Base-by-base conservation (phyloP, 2,113 vertebrate genomes). In the Alligator sinensis region DNA sequence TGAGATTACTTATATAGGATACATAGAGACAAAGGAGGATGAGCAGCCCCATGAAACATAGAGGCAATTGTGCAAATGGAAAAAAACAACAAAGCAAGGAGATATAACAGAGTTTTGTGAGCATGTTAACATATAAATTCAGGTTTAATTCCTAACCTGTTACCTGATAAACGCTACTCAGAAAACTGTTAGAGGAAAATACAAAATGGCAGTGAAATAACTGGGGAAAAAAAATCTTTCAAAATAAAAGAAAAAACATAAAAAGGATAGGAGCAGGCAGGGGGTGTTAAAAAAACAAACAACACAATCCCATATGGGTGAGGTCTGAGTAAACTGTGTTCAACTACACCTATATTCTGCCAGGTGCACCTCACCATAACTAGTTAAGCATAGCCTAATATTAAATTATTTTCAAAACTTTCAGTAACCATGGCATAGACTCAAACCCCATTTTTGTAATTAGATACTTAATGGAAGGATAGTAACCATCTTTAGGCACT, bases 1-100 rank as follows among this genome's bases (percentile, higher is more conserved):
- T 94, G 90, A 95, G 91, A 95, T 96, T 97, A 95, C 83, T 95
- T 97, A 95, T 89, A 88, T 64, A 87, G 24, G 30, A 72, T 82
- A 15, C 82, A 61, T 91, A 85, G 61, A 21, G 77, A 90, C 75
- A 90, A 93, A 91, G 58, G 68, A 94, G 77, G 54, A 91, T 85
- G 79, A 96, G 86, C 77, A 95, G 93, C 83, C 64, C 82, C 66
- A 92, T 34, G 60, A 90, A 91, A 4, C 9, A 62, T 84, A 85
- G 93, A 94, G 70, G 38, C 60, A 81, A 17, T 80, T 92, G 60
- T 68, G 25, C 81, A 85, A 85, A 70, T 77, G 28, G 34, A 76
- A n/a, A 66, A 27, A 84, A 34, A 11, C 75, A 79, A 84, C 25
- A 83, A 80, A 12, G 0, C 0, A 66, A 66, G 8, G 5, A 34